Conservation (phyloP, 2,113 vertebrate genomes). For the Limanda limanda region DNA sequence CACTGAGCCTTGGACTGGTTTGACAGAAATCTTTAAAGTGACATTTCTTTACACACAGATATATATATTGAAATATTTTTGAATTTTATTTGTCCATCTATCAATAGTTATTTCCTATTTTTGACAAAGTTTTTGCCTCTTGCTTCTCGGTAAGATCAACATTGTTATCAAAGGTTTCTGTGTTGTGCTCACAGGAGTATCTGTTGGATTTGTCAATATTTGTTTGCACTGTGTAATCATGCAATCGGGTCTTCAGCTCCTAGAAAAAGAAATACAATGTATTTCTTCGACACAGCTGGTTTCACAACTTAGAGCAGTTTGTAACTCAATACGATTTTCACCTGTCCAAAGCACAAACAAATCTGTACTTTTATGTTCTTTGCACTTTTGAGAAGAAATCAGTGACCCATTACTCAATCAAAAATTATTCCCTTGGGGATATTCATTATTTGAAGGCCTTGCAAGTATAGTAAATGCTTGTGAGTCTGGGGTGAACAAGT, state of each 20-base stretch:
- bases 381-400: neutral
- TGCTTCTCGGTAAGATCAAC: slow-evolving; percentile 20
- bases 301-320: slow-evolving; percentile 26
- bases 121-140: neutral
- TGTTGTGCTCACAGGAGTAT: slow-evolving; percentile 21
- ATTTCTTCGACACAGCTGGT: slow-evolving; percentile 6
- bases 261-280: slow-evolving; percentile 28
- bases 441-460: no score
- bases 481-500: neutral
- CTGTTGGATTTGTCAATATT: slow-evolving; percentile 64
- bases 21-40: neutral
- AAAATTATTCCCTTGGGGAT: neutral
- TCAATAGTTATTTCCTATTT: no score
- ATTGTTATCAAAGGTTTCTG: slow-evolving; percentile 25
- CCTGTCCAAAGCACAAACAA: neutral
- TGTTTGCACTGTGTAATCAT: slow-evolving; percentile 47
- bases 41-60: neutral
- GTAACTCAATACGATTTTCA: slow-evolving; percentile 18
- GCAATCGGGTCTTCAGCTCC: slow-evolving; percentile 16
- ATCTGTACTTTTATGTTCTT: neutral
- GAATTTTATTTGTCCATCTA: neutral
- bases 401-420: neutral
- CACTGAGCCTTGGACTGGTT: neutral
- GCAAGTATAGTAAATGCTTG: neutral
- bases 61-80: neutral